Base-by-base conservation (phyloP, 2,888 invertebrate genomes). In the Listrodromus nycthemerus region DNA sequence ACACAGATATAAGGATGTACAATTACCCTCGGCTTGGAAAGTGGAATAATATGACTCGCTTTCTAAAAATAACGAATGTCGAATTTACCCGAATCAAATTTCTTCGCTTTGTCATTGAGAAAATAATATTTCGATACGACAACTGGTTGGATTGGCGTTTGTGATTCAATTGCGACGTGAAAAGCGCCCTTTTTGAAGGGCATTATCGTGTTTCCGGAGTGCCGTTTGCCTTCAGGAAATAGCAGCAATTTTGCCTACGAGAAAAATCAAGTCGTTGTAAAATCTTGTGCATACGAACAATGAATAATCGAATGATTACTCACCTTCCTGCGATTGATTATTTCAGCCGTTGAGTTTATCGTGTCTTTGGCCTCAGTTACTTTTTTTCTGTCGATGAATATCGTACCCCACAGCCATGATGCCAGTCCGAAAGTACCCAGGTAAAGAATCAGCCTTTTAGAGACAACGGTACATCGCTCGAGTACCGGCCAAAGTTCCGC, bases 171-270 rank as follows among this genome's bases (percentile, higher is more conserved):
- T 0, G 99, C 99, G 86, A 99, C 96, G 93, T 98, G 98, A 94
- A 99, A 99, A 3, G 98, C 98, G 8, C 99, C 99, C 93, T 99
- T 99, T 92, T 99, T 98, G 94, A 99, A 98, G 1, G 98, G 97
- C 88, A 98, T 94, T 89, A 99, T 94, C 33, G 95, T 95, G 41
- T 96, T 96, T 3, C 95, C 95, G n/a, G 95, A 95, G 91, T 97
- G 96, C 84, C 99, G 95, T 7, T 98, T 98, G 19, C 99, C 99
- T 94, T 99, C 99, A 0, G 99, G 98, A 93, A 98, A 99, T 84
- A 99, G 95, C 91, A 98, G 95, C 71, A 99, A 94, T 93, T 96
- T 96, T 16, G 96, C 95, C 96, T 96, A 94, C 19, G 94, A 94
- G 79, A 79, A 83, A 65, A 30, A 74, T 71, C 10, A 61, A 48